Base-by-base conservation (phyloP, 2,797 vertebrate species). In the Sebastes variabilis region DNA sequence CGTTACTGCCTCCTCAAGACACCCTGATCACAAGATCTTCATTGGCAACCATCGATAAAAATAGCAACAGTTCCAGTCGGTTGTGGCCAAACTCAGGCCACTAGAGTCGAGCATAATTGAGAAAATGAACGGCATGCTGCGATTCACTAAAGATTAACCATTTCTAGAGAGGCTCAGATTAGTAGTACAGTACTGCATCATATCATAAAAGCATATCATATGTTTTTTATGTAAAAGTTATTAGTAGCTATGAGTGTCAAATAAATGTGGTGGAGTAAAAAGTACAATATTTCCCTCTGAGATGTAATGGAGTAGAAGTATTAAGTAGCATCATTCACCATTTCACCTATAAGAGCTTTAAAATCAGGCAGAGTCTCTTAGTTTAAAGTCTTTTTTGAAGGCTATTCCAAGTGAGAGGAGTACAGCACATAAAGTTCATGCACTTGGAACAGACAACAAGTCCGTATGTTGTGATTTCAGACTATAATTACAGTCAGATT, bases 101-200 rank as follows among this genome's bases (percentile, higher is more conserved):
- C 6, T 14, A 6, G 32, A 80, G 38, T 73, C 14, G 5, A 27
- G 56, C 2, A 42, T 64, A 54, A 72, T 60, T 79, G n/a, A 70
- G 68, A 58, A 77, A 81, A 87, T 86, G 66, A 86, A 80, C 42
- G n/a, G 60, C 60, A 71, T 58, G 66, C 34, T 75, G 82, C 24
- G 24, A 20, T 71, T 82, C 73, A 52, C 42, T 76, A 58, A 56
- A 79, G 8, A 77, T 27, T 12, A 59, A 75, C 52, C 16, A 25
- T 46, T 61, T 38, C 27, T 67, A 20, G 55, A 36, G 61, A 68
- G 61, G 14, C 36, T 60, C 66, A 52, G 62, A 77, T 42, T 42
- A 42, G 13, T 42, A 42, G 38, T 42, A 42, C 16, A 42, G 38
- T 42, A 42, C 38, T 42, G 38, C 38, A 42, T 42, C 38, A 42